A percentile compares a stretch with the other conserved stretches of the same genome.
These are phyloP conservation scores for Empis livida DNA, from an alignment of 2,888 invertebrate species.

Conservation along the genomic window DNA sequence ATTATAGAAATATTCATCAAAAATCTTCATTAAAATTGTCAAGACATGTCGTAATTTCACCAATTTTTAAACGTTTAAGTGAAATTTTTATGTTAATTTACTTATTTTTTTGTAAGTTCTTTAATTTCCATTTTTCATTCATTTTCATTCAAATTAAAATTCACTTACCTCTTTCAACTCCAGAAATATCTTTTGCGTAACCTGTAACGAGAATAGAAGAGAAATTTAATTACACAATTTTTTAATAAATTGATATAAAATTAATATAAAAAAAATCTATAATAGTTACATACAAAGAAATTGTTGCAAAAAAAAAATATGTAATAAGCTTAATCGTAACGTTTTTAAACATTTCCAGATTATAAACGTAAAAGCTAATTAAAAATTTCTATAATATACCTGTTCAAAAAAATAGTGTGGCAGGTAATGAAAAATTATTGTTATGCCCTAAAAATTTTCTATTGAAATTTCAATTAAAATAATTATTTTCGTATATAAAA, in stretches of 20 bases:
- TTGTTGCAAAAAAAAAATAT: constrained; percentile 2
- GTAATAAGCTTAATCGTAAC: not conserved
- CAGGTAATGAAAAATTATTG: no score
- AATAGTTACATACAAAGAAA: constrained; percentile 7
- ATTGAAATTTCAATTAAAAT: constrained; percentile 5
- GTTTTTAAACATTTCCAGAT: constrained; percentile 2
- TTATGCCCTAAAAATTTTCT: no score
- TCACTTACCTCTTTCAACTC: constrained; percentile 35
- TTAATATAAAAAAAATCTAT: constrained; percentile 7
- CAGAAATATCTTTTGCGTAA: constrained; percentile 36
- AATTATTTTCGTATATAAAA: no score
- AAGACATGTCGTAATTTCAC: no score
- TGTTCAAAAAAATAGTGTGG: no score
- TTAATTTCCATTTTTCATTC: no score
- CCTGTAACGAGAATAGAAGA: constrained; percentile 40
- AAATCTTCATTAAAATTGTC: no score
- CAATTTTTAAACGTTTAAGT: no score
- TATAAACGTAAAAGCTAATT: not conserved
- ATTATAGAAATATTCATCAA: no score
- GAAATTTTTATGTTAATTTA: no score
- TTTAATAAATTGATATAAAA: not conserved
- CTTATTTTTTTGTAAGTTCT: no score
- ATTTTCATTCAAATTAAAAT: not conserved
- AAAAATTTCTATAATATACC: not conserved
- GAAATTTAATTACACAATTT: no score